A percentile compares a stretch with the other conserved stretches of the same genome.
phyloP scores from a whole-genome alignment of 2,113 vertebrate genomes.

The Platysternon megacephalum region DNA sequence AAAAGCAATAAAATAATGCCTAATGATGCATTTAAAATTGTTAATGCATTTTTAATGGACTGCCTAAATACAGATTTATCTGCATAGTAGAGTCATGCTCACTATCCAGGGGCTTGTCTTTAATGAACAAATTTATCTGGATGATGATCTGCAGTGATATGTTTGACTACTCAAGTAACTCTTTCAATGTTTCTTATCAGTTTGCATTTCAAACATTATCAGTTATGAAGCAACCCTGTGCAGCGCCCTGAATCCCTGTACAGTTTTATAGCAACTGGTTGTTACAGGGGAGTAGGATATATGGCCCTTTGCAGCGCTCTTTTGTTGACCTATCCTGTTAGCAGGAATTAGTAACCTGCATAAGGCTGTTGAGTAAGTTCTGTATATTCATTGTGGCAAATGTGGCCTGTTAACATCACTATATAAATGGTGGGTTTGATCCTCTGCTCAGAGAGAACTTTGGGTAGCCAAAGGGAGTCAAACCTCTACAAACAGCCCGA shows the following conservation, averaged over 20 bases:
- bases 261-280: background rate
- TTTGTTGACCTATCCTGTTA: background rate
- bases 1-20: constrained; percentile 40
- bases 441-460: background rate
- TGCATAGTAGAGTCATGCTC: constrained; percentile 37
- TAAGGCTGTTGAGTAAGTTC: background rate
- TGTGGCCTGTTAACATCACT: background rate
- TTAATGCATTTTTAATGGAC: constrained; percentile 57
- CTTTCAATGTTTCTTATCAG: constrained; percentile 7
- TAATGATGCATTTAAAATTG: constrained; percentile 63
- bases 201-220: constrained; percentile 21
- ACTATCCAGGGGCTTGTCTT: constrained; percentile 22
- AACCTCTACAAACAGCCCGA: background rate
- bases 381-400: background rate
- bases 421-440: background rate
- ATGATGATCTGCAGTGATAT: constrained; percentile 24
- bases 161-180: background rate
- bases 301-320: background rate
- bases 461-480: background rate
- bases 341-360: background rate
- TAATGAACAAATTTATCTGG: constrained; percentile 56
- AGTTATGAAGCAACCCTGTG: background rate
- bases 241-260: background rate
- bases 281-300: background rate
- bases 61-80: constrained; percentile 54